Conservation (phyloP, 2,113 vertebrate species). For the Stegastes partitus region DNA sequence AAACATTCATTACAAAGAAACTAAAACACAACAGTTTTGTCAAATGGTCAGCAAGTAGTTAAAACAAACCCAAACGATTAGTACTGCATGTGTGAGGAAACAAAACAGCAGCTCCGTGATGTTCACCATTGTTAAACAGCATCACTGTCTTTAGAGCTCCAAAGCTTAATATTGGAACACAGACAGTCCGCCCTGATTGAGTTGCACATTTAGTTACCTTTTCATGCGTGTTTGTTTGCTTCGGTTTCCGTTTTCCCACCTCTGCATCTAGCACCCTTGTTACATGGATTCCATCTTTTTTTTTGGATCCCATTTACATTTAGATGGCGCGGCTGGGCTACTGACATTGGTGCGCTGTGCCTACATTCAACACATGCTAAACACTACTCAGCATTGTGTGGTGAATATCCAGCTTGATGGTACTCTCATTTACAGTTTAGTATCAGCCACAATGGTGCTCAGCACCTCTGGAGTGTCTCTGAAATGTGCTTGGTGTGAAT, state of each 20-base stretch:
- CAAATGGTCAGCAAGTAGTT: too few species aligned
- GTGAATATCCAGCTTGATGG: constrained; percentile 1
- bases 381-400: background rate
- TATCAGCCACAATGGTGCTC: background rate
- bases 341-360: too few species aligned
- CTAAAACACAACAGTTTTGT: background rate
- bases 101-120: background rate
- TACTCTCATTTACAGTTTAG: constrained; percentile 6
- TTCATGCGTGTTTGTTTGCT: background rate
- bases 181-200: background rate
- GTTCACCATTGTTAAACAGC: too few species aligned
- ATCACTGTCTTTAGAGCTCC: too few species aligned
- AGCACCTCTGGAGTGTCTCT: background rate
- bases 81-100: background rate
- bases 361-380: constrained; percentile 27
- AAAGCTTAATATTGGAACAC: too few species aligned
- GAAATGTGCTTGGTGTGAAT: background rate
- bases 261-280: background rate
- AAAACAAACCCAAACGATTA: too few species aligned
- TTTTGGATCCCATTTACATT: constrained; percentile 61
- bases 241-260: background rate
- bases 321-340: constrained; percentile 33
- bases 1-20: background rate
- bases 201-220: background rate
- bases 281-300: constrained; percentile 18